A percentile compares a stretch with the other conserved stretches of the same genome.
These are phyloP conservation scores for Arvicanthis niloticus DNA, from an alignment of 2,113 vertebrate genomes.

Conservation along the genomic window DNA sequence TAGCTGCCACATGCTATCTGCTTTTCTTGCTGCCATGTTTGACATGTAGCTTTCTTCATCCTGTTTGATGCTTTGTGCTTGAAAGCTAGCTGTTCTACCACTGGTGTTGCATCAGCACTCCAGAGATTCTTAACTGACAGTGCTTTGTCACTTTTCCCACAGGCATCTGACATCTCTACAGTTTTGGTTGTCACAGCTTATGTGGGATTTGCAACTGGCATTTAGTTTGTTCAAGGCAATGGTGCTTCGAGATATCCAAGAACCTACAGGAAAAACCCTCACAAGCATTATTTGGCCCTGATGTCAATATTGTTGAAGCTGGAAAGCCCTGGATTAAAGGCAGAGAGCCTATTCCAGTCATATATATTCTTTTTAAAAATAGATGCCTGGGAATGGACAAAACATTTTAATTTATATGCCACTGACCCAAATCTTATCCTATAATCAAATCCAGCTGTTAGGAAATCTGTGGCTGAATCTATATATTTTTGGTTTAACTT, in stretches of 20 bases:
- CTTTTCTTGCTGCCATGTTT: neutral
- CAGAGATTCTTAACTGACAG: neutral
- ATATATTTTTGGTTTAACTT: neutral
- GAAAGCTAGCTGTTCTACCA: neutral
- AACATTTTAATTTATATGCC: neutral
- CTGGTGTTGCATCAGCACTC: neutral
- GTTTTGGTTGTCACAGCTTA: constrained; percentile 6
- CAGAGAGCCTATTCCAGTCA: neutral
- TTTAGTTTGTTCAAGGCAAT: constrained; percentile 19
- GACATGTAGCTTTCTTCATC: constrained; percentile 31
- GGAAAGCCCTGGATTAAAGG: constrained; percentile 13
- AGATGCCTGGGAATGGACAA: neutral
- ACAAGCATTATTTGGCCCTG: neutral
- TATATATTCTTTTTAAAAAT: constrained; percentile 21
- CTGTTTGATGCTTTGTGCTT: constrained; percentile 31
- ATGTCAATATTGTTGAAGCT: constrained; percentile 2
- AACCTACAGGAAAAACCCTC: neutral
- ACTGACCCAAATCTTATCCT: constrained; percentile 2
- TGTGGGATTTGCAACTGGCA: neutral
- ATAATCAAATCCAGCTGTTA: constrained; percentile 8
- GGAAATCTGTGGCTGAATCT: neutral
- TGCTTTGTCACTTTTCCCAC: neutral
- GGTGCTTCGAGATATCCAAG: neutral
- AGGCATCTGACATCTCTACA: neutral
- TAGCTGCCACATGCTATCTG: constrained; percentile 19